Conservation (phyloP, 53 echinoderm and acorn worm genomes). For the Henricia sp. region DNA sequence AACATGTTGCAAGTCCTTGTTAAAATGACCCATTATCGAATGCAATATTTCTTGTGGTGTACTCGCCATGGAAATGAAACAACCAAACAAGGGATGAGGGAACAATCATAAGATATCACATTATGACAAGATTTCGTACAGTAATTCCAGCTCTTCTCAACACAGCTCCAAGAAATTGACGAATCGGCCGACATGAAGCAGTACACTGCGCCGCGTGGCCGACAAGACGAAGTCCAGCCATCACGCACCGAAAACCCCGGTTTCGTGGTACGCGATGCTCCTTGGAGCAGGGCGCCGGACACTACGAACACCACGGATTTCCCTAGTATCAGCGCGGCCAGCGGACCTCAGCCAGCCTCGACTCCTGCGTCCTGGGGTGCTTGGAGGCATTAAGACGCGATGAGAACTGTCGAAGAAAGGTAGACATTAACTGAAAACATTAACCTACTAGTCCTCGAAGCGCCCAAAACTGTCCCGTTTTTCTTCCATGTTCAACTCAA, state of each 20-base stretch:
- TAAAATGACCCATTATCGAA: too few species aligned
- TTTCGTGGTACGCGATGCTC: conserved; percentile 84
- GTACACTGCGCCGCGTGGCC: conserved; percentile 85
- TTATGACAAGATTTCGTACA: neutral
- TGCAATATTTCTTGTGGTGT: too few species aligned
- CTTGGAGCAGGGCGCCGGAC: conserved; percentile 94
- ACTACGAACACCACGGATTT: conserved; percentile 89
- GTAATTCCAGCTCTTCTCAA: neutral
- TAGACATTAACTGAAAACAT: too few species aligned
- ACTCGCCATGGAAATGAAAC: too few species aligned
- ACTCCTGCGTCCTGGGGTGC: conserved; percentile 23
- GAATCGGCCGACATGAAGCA: conserved; percentile 79
- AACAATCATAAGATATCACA: too few species aligned
- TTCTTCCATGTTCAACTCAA: too few species aligned
- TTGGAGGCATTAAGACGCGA: conserved; percentile 11
- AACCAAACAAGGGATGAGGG: too few species aligned
- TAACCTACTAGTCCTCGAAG: too few species aligned
- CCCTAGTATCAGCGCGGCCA: conserved; percentile 83
- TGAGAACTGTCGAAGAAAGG: too few species aligned
- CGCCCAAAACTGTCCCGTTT: too few species aligned
- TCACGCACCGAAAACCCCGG: conserved; percentile 46
- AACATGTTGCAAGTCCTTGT: too few species aligned
- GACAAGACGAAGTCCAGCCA: conserved; percentile 33
- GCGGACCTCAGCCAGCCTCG: conserved; percentile 14
- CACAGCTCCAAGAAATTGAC: conserved; percentile 84